Conservation (phyloP, 1,140 invertebrate species). For the Colletes gigas region DNA sequence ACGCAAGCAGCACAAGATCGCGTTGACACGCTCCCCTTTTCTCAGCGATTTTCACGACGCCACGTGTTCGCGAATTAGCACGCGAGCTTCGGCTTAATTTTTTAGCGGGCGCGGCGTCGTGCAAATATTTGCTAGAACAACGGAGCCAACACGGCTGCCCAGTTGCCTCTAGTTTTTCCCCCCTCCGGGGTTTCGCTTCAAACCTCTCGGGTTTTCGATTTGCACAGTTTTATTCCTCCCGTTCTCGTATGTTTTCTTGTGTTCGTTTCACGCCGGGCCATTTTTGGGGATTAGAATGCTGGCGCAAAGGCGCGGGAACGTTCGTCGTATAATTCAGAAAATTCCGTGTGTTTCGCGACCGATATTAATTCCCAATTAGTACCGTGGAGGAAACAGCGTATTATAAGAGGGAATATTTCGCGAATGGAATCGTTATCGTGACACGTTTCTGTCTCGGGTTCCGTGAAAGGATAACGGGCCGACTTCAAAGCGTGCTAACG, state of each 20-base stretch:
- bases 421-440: slow-evolving; percentile 54
- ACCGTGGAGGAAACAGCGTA: background rate
- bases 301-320: too few relatives aligned
- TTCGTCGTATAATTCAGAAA: too few relatives aligned
- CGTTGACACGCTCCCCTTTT: slow-evolving; percentile 20
- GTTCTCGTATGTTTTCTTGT: too few relatives aligned
- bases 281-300: too few relatives aligned
- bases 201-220: slow-evolving; percentile 6
- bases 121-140: slow-evolving; percentile 58
- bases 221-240: background rate
- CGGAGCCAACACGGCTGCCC: slow-evolving; percentile 10
- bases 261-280: too few relatives aligned
- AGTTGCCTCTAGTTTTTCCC: slow-evolving; percentile 1
- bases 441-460: slow-evolving; percentile 60
- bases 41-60: slow-evolving; percentile 23
- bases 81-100: slow-evolving; percentile 40
- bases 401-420: slow-evolving; percentile 24
- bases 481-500: slow-evolving; percentile 69
- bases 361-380: too few relatives aligned
- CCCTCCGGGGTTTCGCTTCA: background rate
- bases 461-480: slow-evolving; percentile 61
- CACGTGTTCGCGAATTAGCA: slow-evolving; percentile 50
- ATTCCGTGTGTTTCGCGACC: too few relatives aligned
- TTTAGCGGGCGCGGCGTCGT: slow-evolving; percentile 35
- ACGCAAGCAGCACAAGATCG: slow-evolving; percentile 7